Conservation (phyloP, 1,140 invertebrate species). For the Harpegnathos saltator region DNA sequence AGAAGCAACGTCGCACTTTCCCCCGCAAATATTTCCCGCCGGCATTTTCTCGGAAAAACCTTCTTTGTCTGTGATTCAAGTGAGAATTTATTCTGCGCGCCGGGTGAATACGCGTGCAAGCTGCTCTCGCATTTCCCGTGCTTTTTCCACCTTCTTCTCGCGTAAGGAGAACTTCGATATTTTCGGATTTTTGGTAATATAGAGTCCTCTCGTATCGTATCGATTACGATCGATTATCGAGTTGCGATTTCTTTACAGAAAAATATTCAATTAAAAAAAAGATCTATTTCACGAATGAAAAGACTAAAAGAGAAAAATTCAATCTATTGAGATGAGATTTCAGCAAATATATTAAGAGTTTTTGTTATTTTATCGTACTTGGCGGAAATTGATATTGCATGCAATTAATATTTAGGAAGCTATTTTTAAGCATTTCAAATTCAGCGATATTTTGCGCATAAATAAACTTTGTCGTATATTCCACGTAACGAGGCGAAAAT, state of each 20-base stretch:
- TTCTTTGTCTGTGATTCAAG: conserved; percentile 38
- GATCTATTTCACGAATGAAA: too few species aligned
- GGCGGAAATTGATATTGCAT: too few species aligned
- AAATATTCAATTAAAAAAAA: too few species aligned
- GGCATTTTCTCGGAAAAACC: conserved; percentile 35
- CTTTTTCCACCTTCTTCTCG: background rate
- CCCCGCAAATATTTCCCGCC: conserved; percentile 38
- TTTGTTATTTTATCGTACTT: too few species aligned
- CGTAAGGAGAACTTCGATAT: conserved; percentile 8
- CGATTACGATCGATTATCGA: background rate
- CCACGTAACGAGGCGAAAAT: background rate
- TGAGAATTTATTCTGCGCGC: conserved; percentile 34
- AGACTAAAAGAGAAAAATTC: too few species aligned
- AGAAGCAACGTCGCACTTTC: conserved; percentile 9
- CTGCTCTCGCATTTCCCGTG: background rate
- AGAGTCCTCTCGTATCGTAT: background rate
- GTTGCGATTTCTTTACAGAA: background rate
- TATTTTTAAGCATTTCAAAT: too few species aligned
- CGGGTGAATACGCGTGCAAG: conserved; percentile 14
- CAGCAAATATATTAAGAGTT: too few species aligned
- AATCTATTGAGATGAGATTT: too few species aligned
- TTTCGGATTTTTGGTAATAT: background rate
- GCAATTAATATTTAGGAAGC: too few species aligned
- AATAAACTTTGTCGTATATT: too few species aligned
- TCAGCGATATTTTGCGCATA: too few species aligned